These are phyloP conservation scores for Sclerodermus sp. DNA, from an alignment of 2,888 invertebrate genomes.

Conservation along the genomic window DNA sequence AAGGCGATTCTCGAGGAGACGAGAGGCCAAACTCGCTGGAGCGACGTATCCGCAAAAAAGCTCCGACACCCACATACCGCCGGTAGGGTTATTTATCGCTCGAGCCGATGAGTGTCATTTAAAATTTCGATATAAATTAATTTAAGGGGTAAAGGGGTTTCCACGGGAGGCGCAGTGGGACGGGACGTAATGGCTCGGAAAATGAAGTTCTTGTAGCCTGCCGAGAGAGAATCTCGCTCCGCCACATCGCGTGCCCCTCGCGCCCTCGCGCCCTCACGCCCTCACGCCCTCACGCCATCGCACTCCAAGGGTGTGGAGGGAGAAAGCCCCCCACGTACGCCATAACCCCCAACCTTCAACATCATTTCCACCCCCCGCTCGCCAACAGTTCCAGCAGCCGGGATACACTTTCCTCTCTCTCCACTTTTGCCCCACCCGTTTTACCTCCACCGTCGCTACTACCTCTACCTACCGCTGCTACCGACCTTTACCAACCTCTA, in stretches of 20 bases:
- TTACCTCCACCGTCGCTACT: conserved; percentile 4
- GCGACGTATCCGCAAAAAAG: no score
- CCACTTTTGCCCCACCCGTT: conserved; percentile 6
- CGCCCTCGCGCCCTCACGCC: no score
- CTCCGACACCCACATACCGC: neutral
- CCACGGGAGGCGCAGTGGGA: conserved; percentile 36
- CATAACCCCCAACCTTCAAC: conserved; percentile 12
- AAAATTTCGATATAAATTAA: conserved; percentile 57
- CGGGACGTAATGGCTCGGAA: conserved; percentile 54
- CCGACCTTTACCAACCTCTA: no score
- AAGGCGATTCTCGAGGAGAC: no score
- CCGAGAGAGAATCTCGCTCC: conserved; percentile 36
- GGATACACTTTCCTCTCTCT: conserved; percentile 9
- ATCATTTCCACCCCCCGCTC: neutral
- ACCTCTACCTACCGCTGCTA: no score
- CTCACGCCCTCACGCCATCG: conserved; percentile 1
- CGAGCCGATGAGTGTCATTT: conserved; percentile 52
- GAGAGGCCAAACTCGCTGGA: no score
- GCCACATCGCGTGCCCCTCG: conserved; percentile 3
- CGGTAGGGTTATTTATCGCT: conserved; percentile 43
- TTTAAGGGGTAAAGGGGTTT: conserved; percentile 50
- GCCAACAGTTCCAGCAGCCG: neutral
- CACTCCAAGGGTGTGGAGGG: neutral
- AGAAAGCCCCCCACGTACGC: conserved; percentile 1
- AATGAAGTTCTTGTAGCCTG: conserved; percentile 53